phyloP scores from a whole-genome alignment of 2,888 invertebrate genomes.

The Xanthorhoe spadicearia region DNA sequence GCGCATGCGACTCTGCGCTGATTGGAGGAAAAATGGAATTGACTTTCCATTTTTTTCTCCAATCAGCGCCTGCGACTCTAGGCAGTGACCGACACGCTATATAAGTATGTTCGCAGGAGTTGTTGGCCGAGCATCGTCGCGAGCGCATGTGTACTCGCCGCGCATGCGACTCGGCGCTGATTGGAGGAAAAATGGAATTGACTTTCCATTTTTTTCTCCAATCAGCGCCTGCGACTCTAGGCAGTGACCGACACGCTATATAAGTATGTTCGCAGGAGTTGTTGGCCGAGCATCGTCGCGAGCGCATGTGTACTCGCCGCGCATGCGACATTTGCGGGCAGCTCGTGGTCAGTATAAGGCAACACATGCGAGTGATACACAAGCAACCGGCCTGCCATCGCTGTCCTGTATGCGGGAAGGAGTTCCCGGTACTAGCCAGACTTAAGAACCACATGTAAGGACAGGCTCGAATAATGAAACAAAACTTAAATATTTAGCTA shows the following conservation, averaged over 20 bases:
- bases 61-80: too few species aligned
- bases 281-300: slow-evolving; percentile 68
- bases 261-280: slow-evolving; percentile 55
- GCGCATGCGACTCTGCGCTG: too few species aligned
- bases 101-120: slow-evolving; percentile 53
- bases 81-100: background rate
- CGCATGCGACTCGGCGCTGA: too few species aligned
- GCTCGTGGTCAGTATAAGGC: slow-evolving; percentile 73
- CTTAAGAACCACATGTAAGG: slow-evolving; percentile 79
- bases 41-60: too few species aligned
- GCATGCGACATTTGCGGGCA: slow-evolving; percentile 80
- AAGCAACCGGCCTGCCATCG: slow-evolving; percentile 69
- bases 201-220: too few species aligned
- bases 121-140: slow-evolving; percentile 67
- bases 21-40: too few species aligned
- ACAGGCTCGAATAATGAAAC: too few species aligned
- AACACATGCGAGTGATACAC: slow-evolving; percentile 77
- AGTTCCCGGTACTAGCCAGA: slow-evolving; percentile 75
- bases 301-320: slow-evolving; percentile 75
- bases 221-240: too few species aligned
- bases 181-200: too few species aligned
- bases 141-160: slow-evolving; percentile 77
- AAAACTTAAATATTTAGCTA: too few species aligned
- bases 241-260: background rate
- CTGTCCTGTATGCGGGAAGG: slow-evolving; percentile 76